Conservation (phyloP, 2,888 invertebrate genomes). For the Metallyticus violacea region DNA sequence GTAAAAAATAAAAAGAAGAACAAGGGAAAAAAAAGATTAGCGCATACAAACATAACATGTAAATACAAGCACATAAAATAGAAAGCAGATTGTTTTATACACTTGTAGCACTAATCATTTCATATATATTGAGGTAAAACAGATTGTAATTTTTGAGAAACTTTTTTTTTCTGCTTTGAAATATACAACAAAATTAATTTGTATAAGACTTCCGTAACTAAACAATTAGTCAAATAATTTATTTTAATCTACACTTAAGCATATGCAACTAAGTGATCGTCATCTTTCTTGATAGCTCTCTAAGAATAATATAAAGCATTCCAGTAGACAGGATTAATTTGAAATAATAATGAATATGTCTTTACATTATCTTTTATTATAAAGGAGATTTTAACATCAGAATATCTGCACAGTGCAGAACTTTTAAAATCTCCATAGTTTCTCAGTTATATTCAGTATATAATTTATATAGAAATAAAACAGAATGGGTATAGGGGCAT, state of each 20-base stretch:
- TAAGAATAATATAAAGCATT: not conserved
- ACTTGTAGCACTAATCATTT: not conserved
- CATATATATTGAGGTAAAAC: not conserved
- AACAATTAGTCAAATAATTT: too few species aligned
- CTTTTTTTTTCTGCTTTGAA: not conserved
- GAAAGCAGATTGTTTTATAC: not conserved
- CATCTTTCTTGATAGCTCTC: not conserved
- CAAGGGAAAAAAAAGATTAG: too few species aligned
- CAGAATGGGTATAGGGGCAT: too few species aligned
- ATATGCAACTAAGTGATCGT: not conserved
- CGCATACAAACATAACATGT: too few species aligned
- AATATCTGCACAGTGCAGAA: not conserved
- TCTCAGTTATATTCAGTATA: too few species aligned
- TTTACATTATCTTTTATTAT: not conserved
- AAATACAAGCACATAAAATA: not conserved
- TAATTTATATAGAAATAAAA: too few species aligned
- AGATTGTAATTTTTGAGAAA: not conserved
- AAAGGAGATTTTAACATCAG: not conserved
- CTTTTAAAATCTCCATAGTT: too few species aligned
- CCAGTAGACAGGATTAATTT: not conserved
- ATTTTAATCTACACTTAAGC: not conserved
- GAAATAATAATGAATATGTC: not conserved
- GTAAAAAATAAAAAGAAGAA: not conserved
- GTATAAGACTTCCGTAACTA: not conserved
- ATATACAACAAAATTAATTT: not conserved